These are phyloP conservation scores for Baronia brevicornis DNA, from an alignment of 2,888 invertebrate species.

Conservation along the genomic window DNA sequence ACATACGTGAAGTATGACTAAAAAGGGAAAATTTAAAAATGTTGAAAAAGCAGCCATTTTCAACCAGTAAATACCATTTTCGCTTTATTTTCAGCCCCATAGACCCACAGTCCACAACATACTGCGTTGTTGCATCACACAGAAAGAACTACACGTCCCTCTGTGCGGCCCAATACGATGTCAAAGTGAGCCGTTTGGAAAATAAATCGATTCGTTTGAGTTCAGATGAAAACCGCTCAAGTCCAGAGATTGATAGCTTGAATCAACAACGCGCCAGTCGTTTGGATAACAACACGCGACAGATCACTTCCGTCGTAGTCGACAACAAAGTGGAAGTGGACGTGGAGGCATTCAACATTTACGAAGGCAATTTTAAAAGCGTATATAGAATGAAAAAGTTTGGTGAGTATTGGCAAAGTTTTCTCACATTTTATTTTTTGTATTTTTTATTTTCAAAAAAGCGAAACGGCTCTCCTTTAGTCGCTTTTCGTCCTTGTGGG, in stretches of 20 bases:
- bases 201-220: constrained; percentile 33
- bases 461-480: too few species aligned
- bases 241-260: constrained; percentile 21
- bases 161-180: constrained; percentile 57
- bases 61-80: constrained; percentile 2
- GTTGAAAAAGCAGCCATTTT: too few species aligned
- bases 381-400: constrained; percentile 54
- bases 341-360: constrained; percentile 38
- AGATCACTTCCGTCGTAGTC: constrained; percentile 29
- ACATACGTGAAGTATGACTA: too few species aligned
- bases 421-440: neutral
- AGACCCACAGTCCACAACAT: constrained; percentile 60
- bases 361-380: constrained; percentile 45
- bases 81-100: constrained; percentile 47
- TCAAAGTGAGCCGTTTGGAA: constrained; percentile 36
- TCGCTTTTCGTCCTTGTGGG: too few species aligned
- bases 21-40: too few species aligned
- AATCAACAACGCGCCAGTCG: constrained; percentile 15
- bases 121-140: constrained; percentile 62
- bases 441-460: too few species aligned
- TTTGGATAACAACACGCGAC: constrained; percentile 16
- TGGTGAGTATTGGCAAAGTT: constrained; percentile 35
- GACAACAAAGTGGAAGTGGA: constrained; percentile 49
- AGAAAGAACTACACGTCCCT: constrained; percentile 60
- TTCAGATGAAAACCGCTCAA: constrained; percentile 25